Evolutionary conservation across 2,888 invertebrate genomes (phyloP), one percentile per base, ranked within the genome.

Genomic region (Volucella bombylans): DNA sequence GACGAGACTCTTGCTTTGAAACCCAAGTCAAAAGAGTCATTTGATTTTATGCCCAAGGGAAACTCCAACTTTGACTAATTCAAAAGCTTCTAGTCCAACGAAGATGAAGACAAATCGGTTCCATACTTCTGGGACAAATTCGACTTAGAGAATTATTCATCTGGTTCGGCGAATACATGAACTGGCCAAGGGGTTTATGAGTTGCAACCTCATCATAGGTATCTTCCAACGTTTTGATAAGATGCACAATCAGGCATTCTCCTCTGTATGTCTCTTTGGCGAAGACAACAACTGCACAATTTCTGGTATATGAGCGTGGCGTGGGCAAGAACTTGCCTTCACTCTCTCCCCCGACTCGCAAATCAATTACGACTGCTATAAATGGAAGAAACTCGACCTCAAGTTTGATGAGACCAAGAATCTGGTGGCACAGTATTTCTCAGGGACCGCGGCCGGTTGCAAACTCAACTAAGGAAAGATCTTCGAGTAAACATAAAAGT

Each of bases 101-200:
- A 99, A 92, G 97, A 97, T 39, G 98, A 97, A 90, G 93, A 94
- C 8, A 96, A 96, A 90, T 98, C 99, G 76, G 95, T 99, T 90
- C 98, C 99, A 0, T 99, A 97, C 92, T 99, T 99, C 94, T 99
- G 98, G 97, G 95, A 98, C 91, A 97, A 99, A 92, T 99, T 99
- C 90, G 99, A 99, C 92, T 94, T 97, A 8, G 96, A 98, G 91
- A 94, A 98, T 92, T 99, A 98, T 92, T 98, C 98, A 97, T 99
- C 92, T 99, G 99, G 99, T 95, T 94, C 87, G 96, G 97, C 67
- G 98, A 99, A 93, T 99, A 99, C 94, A 97, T 81, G 99, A 99
- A 91, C 94, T 99, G 23, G 93, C 95, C 87, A 96, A 97, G 92
- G 95, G 96, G 55, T 99, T 98, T 94, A 99, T 99, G 99, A 98